Evolutionary conservation across 2,888 invertebrate genomes (phyloP).

Genomic region (Acanthosepion pharaonis): DNA sequence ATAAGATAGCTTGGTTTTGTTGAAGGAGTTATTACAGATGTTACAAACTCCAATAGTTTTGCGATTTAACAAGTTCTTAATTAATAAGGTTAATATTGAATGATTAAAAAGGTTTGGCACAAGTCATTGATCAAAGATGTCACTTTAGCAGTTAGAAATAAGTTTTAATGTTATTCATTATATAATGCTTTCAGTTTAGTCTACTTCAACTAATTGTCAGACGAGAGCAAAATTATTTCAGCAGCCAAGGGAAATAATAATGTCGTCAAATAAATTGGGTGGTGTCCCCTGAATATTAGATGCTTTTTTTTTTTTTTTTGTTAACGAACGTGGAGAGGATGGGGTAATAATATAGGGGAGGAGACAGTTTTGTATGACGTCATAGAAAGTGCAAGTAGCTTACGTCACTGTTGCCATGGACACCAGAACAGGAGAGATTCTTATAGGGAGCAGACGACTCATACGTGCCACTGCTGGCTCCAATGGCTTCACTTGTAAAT

Average conservation of each 20-base stretch:
- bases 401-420: conserved; percentile 13
- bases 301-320: neutral
- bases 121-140: too few species aligned
- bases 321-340: neutral
- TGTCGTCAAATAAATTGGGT: neutral
- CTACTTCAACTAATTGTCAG: too few species aligned
- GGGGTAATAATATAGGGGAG: neutral
- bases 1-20: too few species aligned
- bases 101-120: too few species aligned
- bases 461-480: conserved; percentile 33
- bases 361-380: conserved; percentile 3
- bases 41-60: too few species aligned
- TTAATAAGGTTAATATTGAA: too few species aligned
- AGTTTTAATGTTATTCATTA: too few species aligned
- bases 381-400: neutral
- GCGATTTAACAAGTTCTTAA: too few species aligned
- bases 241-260: neutral
- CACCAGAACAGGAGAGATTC: conserved; percentile 23
- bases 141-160: too few species aligned
- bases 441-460: conserved; percentile 18
- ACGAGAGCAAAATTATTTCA: too few species aligned
- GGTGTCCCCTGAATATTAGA: neutral
- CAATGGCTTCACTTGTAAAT: conserved; percentile 33
- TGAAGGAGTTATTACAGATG: too few species aligned
- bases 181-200: too few species aligned